Percentiles rank a stretch among this genome's conserved stretches.
These are phyloP conservation scores for Hippopotamyrus pictus DNA, from an alignment of 2,797 vertebrate species.

Conservation along the genomic window DNA sequence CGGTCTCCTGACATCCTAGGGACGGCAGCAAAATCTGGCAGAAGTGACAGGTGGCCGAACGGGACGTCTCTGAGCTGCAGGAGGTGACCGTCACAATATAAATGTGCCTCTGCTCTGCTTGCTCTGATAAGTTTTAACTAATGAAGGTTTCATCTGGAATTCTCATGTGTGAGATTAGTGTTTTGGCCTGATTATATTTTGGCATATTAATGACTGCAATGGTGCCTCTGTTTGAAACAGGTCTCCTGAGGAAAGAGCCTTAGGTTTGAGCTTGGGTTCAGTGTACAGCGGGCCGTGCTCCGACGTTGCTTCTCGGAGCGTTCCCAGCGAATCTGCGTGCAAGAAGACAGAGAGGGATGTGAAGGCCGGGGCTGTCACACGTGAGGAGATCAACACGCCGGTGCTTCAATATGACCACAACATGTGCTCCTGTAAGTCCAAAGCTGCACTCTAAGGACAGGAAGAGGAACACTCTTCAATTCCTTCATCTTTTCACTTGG, in stretches of 20 bases:
- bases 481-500: neutral
- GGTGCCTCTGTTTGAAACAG: constrained; percentile 44
- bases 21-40: constrained; percentile 42
- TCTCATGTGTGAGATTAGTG: neutral
- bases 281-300: constrained; percentile 71
- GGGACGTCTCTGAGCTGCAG: constrained; percentile 70
- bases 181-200: neutral
- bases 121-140: neutral
- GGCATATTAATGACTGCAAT: neutral
- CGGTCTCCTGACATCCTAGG: constrained; percentile 64
- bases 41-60: constrained; percentile 78
- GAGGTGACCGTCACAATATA: constrained; percentile 61
- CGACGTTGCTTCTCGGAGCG: constrained; percentile 53
- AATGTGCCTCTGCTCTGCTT: neutral
- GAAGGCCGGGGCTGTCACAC: constrained; percentile 61
- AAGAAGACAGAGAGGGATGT: constrained; percentile 82
- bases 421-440: constrained; percentile 76
- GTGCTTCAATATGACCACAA: constrained; percentile 79
- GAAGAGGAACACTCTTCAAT: neutral
- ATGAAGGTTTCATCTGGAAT: neutral
- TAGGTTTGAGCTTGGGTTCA: constrained; percentile 41
- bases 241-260: constrained; percentile 67
- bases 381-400: constrained; percentile 65
- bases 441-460: neutral
- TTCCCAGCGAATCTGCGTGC: constrained; percentile 50